Evolutionary conservation across 2,888 invertebrate species (phyloP).

Genomic region (Alitta virens): DNA sequence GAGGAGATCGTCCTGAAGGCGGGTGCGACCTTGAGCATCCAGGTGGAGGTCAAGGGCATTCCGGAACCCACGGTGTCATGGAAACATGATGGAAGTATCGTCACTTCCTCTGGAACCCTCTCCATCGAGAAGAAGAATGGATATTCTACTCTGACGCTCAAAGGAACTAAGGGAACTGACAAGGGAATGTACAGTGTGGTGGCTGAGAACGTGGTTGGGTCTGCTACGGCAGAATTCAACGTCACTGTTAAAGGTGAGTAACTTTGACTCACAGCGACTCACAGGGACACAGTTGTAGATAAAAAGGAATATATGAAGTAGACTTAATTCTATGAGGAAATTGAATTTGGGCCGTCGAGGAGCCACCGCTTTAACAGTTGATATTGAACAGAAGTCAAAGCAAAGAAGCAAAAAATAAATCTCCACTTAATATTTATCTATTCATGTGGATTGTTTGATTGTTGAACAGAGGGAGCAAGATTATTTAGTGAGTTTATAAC

Average conservation of each 20-base stretch:
- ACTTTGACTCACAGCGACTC: neutral
- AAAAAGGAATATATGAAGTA: neutral
- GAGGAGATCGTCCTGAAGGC: conserved; percentile 66
- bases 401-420: no score
- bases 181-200: conserved; percentile 82
- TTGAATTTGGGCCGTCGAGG: neutral
- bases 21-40: conserved; percentile 52
- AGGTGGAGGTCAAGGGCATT: conserved; percentile 68
- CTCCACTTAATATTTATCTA: no score
- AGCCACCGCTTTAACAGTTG: neutral
- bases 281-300: neutral
- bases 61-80: conserved; percentile 71
- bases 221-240: conserved; percentile 66
- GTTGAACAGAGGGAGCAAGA: no score
- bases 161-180: conserved; percentile 71
- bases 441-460: no score
- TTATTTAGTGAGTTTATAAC: no score
- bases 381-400: neutral
- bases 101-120: conserved; percentile 25
- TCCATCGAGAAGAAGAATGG: conserved; percentile 26
- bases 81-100: conserved; percentile 65
- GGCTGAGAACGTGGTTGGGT: conserved; percentile 77
- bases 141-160: conserved; percentile 25
- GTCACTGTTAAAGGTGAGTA: conserved; percentile 66
- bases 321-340: neutral